Base-by-base conservation (phyloP, 2,113 vertebrate species). In the Notechis scutatus region DNA sequence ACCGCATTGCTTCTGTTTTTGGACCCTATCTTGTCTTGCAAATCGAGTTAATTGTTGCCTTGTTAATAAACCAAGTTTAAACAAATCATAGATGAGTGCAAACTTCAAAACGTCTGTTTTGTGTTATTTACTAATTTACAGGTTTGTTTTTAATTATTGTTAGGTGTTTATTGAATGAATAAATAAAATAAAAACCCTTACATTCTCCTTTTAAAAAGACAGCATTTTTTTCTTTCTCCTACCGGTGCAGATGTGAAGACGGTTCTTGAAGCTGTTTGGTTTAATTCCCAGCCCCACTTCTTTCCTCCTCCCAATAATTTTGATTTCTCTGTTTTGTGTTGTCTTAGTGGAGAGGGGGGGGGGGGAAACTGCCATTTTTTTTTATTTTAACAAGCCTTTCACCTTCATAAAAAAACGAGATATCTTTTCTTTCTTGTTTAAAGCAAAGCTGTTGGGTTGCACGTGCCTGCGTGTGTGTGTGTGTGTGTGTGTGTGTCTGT, bases 351-450 rank as follows among this genome's bases (percentile, higher is more conserved):
- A 0, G 56, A 54, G 0, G 24, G 5, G 23, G 12, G n/a, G n/a
- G n/a, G n/a, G n/a, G n/a, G 23, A 1, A 39, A 42, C n/a, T n/a
- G 21, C 21, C 50, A 15, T 69, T 74, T 74, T 56, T 26, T 8
- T 91, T 59, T 47, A 34, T 21, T 69, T 34, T 47, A 85, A 45
- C 42, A 29, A 14, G 29, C 29, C 8, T 85, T 1, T 52, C 0
- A 52, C 24, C 69, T 88, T 88, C 87, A 7, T 0, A 81, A 81
- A 81, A 81, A 69, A 81, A 9, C 34, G 1, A 39, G 15, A 20
- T 81, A 18, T 89, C 61, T 42, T 52, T 52, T 52, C 10, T 50
- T 92, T 88, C 59, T 94, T 93, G 95, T 92, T 93, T 52, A 55
- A 91, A 34, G 59, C 55, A 91, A 91, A 89, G 92, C 45, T 55